These are phyloP conservation scores for Pipistrellus pipistrellus DNA, from an alignment of 2,797 vertebrate species.

Conservation along the genomic window DNA sequence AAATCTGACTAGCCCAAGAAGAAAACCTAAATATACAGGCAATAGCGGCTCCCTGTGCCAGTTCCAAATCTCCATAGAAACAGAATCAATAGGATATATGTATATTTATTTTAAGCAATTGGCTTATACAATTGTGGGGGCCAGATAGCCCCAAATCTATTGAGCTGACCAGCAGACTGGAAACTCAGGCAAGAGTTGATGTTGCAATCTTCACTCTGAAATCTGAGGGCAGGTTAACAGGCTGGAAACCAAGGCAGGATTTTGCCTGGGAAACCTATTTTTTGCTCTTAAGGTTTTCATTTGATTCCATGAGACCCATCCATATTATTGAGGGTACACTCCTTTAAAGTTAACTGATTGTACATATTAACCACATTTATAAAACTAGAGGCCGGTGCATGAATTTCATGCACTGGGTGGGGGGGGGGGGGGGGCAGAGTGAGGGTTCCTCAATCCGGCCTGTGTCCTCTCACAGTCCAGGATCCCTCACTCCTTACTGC, in stretches of 20 bases:
- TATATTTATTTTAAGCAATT: constrained; percentile 48
- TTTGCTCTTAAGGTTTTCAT: neutral
- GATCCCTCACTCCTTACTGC: too few relatives aligned
- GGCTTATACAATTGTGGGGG: neutral
- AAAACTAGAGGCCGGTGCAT: neutral
- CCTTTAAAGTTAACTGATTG: neutral
- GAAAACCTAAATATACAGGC: neutral
- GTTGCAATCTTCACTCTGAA: neutral
- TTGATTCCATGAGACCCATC: neutral
- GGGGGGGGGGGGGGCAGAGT: too few relatives aligned
- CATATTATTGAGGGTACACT: neutral
- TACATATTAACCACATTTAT: neutral
- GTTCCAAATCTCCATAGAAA: constrained; percentile 23
- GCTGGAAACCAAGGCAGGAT: neutral
- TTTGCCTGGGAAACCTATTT: neutral
- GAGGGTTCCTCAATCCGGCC: too few relatives aligned
- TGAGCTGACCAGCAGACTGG: neutral
- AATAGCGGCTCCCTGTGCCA: neutral
- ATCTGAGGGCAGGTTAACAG: neutral
- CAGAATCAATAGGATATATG: constrained; percentile 11
- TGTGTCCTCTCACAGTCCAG: too few relatives aligned
- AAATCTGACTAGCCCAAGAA: neutral
- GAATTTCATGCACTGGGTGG: too few relatives aligned
- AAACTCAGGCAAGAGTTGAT: neutral
- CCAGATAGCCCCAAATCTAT: constrained; percentile 5